Conservation (phyloP, 1,140 invertebrate species). For the Oppia nitens region DNA sequence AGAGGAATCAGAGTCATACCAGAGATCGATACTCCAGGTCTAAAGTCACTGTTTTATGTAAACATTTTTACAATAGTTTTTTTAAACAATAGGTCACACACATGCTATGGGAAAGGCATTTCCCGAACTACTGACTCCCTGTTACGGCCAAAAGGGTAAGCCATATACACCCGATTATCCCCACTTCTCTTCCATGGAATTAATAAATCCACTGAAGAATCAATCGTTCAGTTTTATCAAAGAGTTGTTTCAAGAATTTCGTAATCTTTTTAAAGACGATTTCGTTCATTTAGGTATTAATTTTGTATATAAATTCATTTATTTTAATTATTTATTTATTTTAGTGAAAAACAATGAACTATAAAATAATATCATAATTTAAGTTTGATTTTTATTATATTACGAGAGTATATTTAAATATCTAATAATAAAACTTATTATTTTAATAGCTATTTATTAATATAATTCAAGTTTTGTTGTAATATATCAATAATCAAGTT, state of each 20-base stretch:
- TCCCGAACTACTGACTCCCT: slow-evolving; percentile 24
- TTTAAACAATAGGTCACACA: slow-evolving; percentile 26
- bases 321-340: no score
- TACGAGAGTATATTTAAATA: no score
- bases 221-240: slow-evolving; percentile 45
- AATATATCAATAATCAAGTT: no score
- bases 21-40: slow-evolving; percentile 32
- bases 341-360: no score
- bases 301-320: no score
- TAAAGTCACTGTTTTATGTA: not conserved
- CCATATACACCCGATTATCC: slow-evolving; percentile 16
- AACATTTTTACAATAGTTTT: not conserved
- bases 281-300: slow-evolving; percentile 56
- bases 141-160: slow-evolving; percentile 22
- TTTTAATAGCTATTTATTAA: no score
- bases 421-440: no score
- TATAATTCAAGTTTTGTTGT: no score
- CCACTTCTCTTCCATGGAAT: slow-evolving; percentile 43
- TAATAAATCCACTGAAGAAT: slow-evolving; percentile 51
- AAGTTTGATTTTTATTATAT: no score
- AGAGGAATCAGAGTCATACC: slow-evolving; percentile 32
- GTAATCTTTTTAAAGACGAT: slow-evolving; percentile 48
- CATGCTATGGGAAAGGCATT: slow-evolving; percentile 25
- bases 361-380: no score
- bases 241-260: slow-evolving; percentile 49